phyloP scores from a whole-genome alignment of 2,113 vertebrate species.

The Xiphophorus couchianus region DNA sequence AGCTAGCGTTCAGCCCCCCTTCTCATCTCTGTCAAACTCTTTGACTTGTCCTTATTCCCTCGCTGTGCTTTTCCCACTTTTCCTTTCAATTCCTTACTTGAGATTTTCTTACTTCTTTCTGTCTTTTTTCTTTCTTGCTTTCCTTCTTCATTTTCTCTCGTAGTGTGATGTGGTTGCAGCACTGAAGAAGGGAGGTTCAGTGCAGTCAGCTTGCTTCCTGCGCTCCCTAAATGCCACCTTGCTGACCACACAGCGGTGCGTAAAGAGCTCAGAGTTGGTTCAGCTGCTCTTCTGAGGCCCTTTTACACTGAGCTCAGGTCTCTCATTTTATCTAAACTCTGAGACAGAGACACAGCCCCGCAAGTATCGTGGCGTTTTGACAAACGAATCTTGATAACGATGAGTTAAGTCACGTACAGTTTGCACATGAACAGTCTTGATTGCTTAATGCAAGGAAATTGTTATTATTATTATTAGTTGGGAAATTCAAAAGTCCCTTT shows the following conservation, averaged over 20 bases:
- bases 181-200: constrained; percentile 54
- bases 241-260: constrained; percentile 52
- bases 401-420: background rate
- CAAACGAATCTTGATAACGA: background rate
- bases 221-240: constrained; percentile 70
- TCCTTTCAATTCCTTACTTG: background rate
- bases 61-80: constrained; percentile 8
- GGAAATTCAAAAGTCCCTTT: too few species aligned
- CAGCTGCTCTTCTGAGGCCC: constrained; percentile 25
- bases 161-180: constrained; percentile 11
- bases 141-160: constrained; percentile 1
- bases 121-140: background rate
- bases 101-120: background rate
- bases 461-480: too few species aligned
- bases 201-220: constrained; percentile 63
- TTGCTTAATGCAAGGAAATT: too few species aligned
- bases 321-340: constrained; percentile 37
- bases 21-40: constrained; percentile 33
- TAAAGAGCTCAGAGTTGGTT: constrained; percentile 34
- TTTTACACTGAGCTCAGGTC: constrained; percentile 25
- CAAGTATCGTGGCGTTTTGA: background rate
- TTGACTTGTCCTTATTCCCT: constrained; percentile 55
- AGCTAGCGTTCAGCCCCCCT: constrained; percentile 32
- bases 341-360: background rate
- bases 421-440: background rate